Evolutionary conservation across 2,113 vertebrate genomes (phyloP).

Genomic region (Hippocampus barbouri): DNA sequence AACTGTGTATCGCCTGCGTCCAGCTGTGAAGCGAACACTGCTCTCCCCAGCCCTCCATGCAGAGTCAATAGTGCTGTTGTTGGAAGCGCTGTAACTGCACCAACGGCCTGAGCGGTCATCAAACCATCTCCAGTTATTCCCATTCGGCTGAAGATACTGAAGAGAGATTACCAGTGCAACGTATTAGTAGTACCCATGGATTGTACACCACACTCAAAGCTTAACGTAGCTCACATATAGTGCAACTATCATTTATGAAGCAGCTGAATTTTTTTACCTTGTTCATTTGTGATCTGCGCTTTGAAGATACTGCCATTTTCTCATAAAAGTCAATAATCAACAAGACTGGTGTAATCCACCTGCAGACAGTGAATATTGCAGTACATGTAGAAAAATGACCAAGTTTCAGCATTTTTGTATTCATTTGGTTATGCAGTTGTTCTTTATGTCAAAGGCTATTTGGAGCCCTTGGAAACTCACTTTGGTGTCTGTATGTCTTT

Average conservation of each 20-base stretch:
- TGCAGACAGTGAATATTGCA: slow-evolving; percentile 38
- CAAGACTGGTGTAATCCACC: slow-evolving; percentile 92
- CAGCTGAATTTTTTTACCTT: slow-evolving; percentile 68
- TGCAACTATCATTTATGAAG: neutral
- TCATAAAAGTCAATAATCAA: slow-evolving; percentile 93
- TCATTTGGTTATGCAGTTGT: neutral
- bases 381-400: neutral
- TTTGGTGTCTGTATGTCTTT: slow-evolving; percentile 93
- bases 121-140: slow-evolving; percentile 95
- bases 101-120: slow-evolving; percentile 92
- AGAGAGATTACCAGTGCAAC: neutral
- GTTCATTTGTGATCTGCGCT: slow-evolving; percentile 90
- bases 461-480: slow-evolving; percentile 66
- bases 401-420: neutral
- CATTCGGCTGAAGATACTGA: slow-evolving; percentile 88
- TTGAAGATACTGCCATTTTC: slow-evolving; percentile 90
- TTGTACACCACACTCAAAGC: neutral
- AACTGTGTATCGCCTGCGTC: slow-evolving; percentile 87
- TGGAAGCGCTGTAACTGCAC: slow-evolving; percentile 93
- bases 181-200: neutral
- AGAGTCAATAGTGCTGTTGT: slow-evolving; percentile 91
- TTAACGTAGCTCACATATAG: neutral
- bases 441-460: neutral
- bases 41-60: slow-evolving; percentile 90
- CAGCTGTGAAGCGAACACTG: slow-evolving; percentile 91